Evolutionary conservation across 2,113 vertebrate genomes (phyloP).

Genomic region (Catagonus wagneri): DNA sequence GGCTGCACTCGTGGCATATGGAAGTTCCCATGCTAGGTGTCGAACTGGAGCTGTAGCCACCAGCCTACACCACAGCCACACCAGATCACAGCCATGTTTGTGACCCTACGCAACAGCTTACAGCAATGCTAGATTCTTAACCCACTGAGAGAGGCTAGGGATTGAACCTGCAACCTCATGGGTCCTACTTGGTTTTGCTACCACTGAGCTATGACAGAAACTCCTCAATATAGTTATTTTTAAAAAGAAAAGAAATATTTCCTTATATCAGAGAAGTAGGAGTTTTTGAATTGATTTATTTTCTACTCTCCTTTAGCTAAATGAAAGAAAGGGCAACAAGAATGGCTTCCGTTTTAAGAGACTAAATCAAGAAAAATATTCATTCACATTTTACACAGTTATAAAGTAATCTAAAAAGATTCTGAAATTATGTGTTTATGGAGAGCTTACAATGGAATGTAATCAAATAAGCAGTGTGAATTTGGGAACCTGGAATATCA

Average conservation of each 20-base stretch:
- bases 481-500: background rate
- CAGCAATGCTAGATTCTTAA: no score
- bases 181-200: no score
- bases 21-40: no score
- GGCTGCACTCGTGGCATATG: no score
- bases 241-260: background rate
- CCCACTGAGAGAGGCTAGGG: no score
- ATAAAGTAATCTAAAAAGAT: background rate
- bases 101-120: no score
- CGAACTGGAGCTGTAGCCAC: no score
- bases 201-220: no score
- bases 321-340: background rate
- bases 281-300: background rate
- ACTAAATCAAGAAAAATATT: slow-evolving; percentile 8
- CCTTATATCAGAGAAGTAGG: background rate
- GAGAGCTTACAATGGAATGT: background rate
- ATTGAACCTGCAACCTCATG: no score
- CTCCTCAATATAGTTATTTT: background rate
- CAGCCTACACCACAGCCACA: no score
- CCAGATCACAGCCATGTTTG: no score
- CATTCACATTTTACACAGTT: background rate
- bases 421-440: background rate
- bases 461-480: background rate
- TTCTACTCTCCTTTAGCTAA: background rate
- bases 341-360: background rate